Conservation (phyloP, 1,140 invertebrate genomes). For the Gerris buenoi region DNA sequence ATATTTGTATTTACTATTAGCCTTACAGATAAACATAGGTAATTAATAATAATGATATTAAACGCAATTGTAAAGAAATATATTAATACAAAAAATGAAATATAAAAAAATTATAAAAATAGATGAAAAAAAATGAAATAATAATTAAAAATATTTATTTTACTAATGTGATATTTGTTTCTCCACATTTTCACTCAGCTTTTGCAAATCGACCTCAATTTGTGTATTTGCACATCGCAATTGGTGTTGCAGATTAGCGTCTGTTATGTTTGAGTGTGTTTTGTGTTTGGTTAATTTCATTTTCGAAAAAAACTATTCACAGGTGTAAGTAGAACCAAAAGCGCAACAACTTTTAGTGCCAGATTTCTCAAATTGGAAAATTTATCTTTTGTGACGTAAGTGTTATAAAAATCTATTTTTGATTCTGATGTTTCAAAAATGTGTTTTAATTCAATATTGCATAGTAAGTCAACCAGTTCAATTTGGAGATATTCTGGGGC, state of each 20-base stretch:
- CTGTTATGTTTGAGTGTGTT: constrained; percentile 4
- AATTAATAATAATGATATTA: too few species aligned
- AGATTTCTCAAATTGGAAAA: constrained; percentile 1
- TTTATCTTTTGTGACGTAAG: too few species aligned
- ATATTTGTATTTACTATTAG: too few species aligned
- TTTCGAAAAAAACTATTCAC: constrained; percentile 14
- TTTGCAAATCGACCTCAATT: not conserved
- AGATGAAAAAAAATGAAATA: too few species aligned
- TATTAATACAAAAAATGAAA: too few species aligned
- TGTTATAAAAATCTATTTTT: constrained; percentile 4
- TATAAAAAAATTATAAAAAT: too few species aligned
- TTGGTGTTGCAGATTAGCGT: constrained; percentile 4
- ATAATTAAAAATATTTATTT: not conserved
- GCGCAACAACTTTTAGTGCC: constrained; percentile 2
- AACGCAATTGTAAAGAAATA: too few species aligned
- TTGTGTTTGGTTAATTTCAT: constrained; percentile 13
- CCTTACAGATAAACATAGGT: too few species aligned
- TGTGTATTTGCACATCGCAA: not conserved
- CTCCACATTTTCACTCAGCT: not conserved
- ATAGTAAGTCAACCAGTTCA: too few species aligned
- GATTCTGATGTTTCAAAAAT: not conserved
- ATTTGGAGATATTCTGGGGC: constrained; percentile 2
- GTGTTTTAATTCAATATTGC: not conserved
- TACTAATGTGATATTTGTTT: not conserved
- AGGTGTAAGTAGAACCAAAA: constrained; percentile 13